Conservation (phyloP, 2,888 invertebrate species). For the Phrixothrix hirtus region DNA sequence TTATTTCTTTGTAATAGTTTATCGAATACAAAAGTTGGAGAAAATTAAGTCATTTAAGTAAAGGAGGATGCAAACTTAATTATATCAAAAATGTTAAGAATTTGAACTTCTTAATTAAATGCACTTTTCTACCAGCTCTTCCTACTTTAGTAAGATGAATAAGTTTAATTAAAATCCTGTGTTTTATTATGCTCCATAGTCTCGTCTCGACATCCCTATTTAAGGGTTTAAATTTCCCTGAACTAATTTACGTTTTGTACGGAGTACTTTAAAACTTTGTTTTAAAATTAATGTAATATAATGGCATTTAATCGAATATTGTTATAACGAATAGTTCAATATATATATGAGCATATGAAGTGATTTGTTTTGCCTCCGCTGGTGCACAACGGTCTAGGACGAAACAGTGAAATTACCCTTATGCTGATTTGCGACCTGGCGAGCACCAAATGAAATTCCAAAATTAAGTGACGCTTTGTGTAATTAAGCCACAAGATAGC, state of each 20-base stretch:
- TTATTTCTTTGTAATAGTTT: neutral
- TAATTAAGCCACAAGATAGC: constrained; percentile 56
- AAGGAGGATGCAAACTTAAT: constrained; percentile 56
- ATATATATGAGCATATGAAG: no score
- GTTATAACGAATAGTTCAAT: no score
- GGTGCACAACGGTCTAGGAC: constrained; percentile 1
- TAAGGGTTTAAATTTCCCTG: constrained; percentile 28
- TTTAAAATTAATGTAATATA: neutral
- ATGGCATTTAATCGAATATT: neutral
- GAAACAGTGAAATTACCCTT: constrained; percentile 46
- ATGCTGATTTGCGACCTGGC: constrained; percentile 55
- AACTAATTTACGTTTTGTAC: constrained; percentile 22
- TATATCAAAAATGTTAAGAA: constrained; percentile 58
- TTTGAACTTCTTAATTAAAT: constrained; percentile 58
- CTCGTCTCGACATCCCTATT: constrained; percentile 27
- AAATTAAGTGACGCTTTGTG: constrained; percentile 54
- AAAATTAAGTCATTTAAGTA: constrained; percentile 54
- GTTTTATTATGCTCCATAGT: constrained; percentile 51
- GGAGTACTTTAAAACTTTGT: neutral
- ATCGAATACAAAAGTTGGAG: constrained; percentile 4
- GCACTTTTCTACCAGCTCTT: constrained; percentile 53
- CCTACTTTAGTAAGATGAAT: constrained; percentile 57
- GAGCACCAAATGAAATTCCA: constrained; percentile 57
- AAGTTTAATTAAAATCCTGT: constrained; percentile 59
- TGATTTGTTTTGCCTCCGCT: no score